Base-by-base conservation (phyloP, 2,888 invertebrate genomes). In the Alloscopus bannaensis region DNA sequence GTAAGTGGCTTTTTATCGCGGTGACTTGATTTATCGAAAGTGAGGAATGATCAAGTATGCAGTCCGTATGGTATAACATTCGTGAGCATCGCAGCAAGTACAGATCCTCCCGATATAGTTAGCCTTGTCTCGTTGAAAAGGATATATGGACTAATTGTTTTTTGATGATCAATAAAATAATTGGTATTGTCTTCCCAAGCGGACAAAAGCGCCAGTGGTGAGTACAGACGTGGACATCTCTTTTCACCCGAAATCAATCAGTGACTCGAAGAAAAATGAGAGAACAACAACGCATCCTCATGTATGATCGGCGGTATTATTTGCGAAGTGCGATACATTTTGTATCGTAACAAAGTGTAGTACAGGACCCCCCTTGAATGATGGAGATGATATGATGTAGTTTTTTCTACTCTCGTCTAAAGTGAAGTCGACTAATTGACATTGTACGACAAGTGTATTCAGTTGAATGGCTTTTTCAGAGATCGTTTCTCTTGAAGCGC, bases 81-180 rank as follows among this genome's bases (percentile, higher is more conserved):
- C 36, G 6, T 36, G 6, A 13, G 13, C 13, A 36, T 13, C 6
- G 36, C 13, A 36, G 13, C 6, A 36, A 47, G 6, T 47, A n/a
- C 47, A 52, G 24, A 20, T 52, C 52, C 24, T 52, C 36, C 6
- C 13, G n/a, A 36, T 6, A 13, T 36, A 8, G 2, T 52, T 11
- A 52, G 20, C 52, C 24, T 22, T 13, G 4, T 18, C 24, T 52
- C 22, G 3, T 52, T 52, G 52, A 22, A n/a, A 13, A 36, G 24
- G 20, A 52, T 22, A 52, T 13, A 36, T 36, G 36, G 24, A n/a
- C 52, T 52, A 52, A 52, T 52, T 52, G 52, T 22, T 52, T 52
- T 52, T 52, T 52, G 52, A 52, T 52, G 52, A 52, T 20, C 52
- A 52, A 52, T 52, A 52, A 52, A 52, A 52, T 52, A 52, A 52